Conservation (phyloP, 2,888 invertebrate genomes). For the Eilema griseolum region DNA sequence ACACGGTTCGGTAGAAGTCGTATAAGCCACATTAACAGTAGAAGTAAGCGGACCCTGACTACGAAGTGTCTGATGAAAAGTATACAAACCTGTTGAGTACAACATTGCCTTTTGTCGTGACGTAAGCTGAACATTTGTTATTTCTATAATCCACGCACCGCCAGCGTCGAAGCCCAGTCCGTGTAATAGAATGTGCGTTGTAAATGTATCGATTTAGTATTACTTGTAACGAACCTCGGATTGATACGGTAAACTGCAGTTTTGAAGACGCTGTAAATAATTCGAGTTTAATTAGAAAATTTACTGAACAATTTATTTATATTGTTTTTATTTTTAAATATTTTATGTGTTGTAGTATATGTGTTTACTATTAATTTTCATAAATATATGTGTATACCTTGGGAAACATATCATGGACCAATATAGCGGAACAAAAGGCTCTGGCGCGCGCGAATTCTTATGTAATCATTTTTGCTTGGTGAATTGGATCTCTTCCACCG, state of each 20-base stretch:
- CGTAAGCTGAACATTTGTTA: constrained; percentile 75
- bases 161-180: constrained; percentile 72
- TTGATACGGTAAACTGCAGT: constrained; percentile 80
- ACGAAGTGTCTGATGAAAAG: not conserved
- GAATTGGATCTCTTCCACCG: no score
- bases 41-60: not conserved
- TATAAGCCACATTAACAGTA: not conserved
- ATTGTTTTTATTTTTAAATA: no score
- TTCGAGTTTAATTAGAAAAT: not conserved
- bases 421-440: no score
- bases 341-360: no score
- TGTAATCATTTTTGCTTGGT: no score
- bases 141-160: constrained; percentile 83
- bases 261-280: constrained; percentile 59
- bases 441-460: no score
- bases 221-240: constrained; percentile 80
- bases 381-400: no score
- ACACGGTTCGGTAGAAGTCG: no score
- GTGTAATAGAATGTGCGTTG: constrained; percentile 72
- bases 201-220: constrained; percentile 83
- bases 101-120: constrained; percentile 78
- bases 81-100: constrained; percentile 73
- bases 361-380: no score
- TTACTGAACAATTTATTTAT: no score
- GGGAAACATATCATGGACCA: no score